Conservation (phyloP, 2,113 vertebrate species). For the Hypocryptadius cinnamomeus region DNA sequence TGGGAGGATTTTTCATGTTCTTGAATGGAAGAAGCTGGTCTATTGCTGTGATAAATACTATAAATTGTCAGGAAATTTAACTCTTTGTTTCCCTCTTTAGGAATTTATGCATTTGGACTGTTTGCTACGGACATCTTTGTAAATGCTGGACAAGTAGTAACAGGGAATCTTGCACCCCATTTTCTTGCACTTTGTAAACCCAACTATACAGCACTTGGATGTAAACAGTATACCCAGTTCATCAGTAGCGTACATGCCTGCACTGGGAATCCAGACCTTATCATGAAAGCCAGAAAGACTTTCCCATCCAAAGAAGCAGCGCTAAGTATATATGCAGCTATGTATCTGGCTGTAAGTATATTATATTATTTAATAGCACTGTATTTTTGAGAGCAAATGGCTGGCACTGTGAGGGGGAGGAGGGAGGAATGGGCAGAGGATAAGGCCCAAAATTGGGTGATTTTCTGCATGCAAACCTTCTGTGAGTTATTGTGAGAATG, state of each 20-base stretch:
- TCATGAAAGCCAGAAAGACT: conserved; percentile 89
- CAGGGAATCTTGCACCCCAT: conserved; percentile 93
- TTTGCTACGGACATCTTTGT: conserved; percentile 99
- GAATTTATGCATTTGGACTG: conserved; percentile 94
- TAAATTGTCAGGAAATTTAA: background rate
- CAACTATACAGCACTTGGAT: conserved; percentile 95
- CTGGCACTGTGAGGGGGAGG: background rate
- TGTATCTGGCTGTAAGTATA: conserved; percentile 93
- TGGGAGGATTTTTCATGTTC: background rate
- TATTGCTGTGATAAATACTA: background rate
- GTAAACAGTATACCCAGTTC: conserved; percentile 91
- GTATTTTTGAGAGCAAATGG: background rate
- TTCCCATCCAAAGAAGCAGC: conserved; percentile 99
- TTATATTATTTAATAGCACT: background rate
- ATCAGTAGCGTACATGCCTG: conserved; percentile 92
- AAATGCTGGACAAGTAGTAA: conserved; percentile 97
- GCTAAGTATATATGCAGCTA: conserved; percentile 89
- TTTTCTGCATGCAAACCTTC: background rate
- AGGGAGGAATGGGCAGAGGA: background rate
- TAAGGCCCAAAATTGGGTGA: background rate
- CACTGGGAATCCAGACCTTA: conserved; percentile 90
- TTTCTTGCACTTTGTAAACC: conserved; percentile 97
- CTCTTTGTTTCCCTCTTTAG: conserved; percentile 69
- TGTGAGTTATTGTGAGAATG: background rate
- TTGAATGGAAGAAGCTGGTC: background rate